Evolutionary conservation across 2,113 vertebrate genomes (phyloP).

Genomic region (Stigmatopora nigra): DNA sequence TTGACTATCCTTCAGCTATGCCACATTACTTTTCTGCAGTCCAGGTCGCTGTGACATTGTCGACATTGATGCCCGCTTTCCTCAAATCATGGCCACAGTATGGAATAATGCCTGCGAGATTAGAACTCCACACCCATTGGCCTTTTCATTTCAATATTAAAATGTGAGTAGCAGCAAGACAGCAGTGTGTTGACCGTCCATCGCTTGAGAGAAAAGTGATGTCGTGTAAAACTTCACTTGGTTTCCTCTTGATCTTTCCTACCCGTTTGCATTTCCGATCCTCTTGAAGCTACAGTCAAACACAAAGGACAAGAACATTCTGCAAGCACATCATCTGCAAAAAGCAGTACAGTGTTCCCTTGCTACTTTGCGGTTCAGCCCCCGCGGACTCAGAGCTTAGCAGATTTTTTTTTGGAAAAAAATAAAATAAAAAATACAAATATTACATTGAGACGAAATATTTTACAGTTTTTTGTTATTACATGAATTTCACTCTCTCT

Average conservation of each 20-base stretch:
- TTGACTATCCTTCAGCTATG: background rate
- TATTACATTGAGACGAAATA: too few relatives aligned
- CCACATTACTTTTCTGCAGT: slow-evolving; percentile 22
- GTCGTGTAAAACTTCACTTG: slow-evolving; percentile 28
- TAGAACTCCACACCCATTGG: slow-evolving; percentile 15
- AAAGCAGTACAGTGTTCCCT: too few relatives aligned
- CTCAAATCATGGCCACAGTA: background rate
- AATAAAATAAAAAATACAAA: too few relatives aligned
- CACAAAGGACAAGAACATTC: background rate
- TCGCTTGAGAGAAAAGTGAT: background rate
- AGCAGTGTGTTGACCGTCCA: slow-evolving; percentile 2
- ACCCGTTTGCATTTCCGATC: slow-evolving; percentile 2
- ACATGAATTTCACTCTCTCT: too few relatives aligned
- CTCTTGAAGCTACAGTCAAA: background rate
- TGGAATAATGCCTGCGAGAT: slow-evolving; percentile 1
- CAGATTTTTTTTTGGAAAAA: too few relatives aligned
- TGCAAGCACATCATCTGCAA: too few relatives aligned
- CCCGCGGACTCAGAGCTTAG: too few relatives aligned
- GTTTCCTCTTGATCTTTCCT: slow-evolving; percentile 15
- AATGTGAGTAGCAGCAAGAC: slow-evolving; percentile 21
- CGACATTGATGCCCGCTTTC: background rate
- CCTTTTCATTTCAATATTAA: slow-evolving; percentile 47
- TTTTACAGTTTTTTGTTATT: too few relatives aligned
- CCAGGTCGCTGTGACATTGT: slow-evolving; percentile 63
- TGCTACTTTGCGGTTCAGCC: too few relatives aligned